Evolutionary conservation across 2,113 vertebrate genomes (phyloP).

Genomic region (Symphodus melops): DNA sequence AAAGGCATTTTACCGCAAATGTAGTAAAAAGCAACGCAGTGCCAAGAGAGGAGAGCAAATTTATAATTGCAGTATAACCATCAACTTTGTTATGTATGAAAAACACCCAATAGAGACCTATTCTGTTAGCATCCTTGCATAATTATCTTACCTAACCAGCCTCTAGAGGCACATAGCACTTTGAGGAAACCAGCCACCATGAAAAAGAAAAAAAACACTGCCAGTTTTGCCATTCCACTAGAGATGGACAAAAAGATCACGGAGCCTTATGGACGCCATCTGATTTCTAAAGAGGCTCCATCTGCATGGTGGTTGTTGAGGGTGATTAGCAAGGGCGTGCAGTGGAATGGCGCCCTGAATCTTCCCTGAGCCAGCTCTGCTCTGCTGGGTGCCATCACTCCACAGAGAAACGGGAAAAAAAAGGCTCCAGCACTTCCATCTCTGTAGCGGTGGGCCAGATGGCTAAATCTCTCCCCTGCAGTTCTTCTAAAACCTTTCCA

Average conservation of each 20-base stretch:
- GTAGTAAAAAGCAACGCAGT: slow-evolving; percentile 8
- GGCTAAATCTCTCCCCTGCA: slow-evolving; percentile 57
- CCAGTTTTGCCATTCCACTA: slow-evolving; percentile 33
- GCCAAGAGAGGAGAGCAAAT: neutral
- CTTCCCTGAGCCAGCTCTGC: slow-evolving; percentile 48
- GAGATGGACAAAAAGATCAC: slow-evolving; percentile 57
- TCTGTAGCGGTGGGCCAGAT: slow-evolving; percentile 62
- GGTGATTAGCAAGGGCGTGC: slow-evolving; percentile 71
- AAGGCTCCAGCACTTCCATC: slow-evolving; percentile 38
- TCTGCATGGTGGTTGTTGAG: slow-evolving; percentile 71
- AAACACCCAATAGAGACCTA: slow-evolving; percentile 1
- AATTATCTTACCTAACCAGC: slow-evolving; percentile 44
- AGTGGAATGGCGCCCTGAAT: slow-evolving; percentile 59
- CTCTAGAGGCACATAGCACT: slow-evolving; percentile 26
- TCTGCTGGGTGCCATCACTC: slow-evolving; percentile 64
- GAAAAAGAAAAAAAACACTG: slow-evolving; percentile 8
- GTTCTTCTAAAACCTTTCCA: slow-evolving; percentile 34
- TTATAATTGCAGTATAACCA: neutral
- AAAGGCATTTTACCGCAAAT: slow-evolving; percentile 7
- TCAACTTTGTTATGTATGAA: slow-evolving; percentile 1
- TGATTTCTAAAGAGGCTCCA: slow-evolving; percentile 73
- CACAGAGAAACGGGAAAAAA: slow-evolving; percentile 45
- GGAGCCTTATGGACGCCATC: slow-evolving; percentile 63
- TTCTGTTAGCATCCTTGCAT: slow-evolving; percentile 5
- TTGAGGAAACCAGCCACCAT: slow-evolving; percentile 12